Percentiles rank a stretch among this genome's conserved stretches.
Evolutionary conservation across 2,888 invertebrate genomes (phyloP).

Genomic region (Eremobia ochroleuca): DNA sequence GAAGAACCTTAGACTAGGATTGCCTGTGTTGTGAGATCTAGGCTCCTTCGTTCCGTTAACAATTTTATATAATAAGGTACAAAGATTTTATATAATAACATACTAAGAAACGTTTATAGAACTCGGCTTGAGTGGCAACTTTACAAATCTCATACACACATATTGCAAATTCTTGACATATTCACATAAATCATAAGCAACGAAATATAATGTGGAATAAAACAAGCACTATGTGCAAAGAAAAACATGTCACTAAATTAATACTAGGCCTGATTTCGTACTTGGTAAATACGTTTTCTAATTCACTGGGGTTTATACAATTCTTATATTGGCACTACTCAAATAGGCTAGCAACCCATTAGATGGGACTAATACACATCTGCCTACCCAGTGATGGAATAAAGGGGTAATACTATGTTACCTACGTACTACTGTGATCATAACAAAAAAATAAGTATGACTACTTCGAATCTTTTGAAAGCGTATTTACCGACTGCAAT

Average conservation of each 20-base stretch:
- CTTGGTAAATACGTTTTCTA: constrained; percentile 28
- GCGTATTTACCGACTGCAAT: constrained; percentile 26
- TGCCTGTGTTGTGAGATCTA: too few relatives aligned
- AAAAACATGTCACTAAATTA: constrained; percentile 36
- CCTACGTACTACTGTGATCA: neutral
- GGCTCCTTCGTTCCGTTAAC: too few relatives aligned
- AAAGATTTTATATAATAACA: neutral
- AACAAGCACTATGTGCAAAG: constrained; percentile 56
- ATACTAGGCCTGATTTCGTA: constrained; percentile 26
- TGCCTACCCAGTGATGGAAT: neutral
- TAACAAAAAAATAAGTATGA: neutral
- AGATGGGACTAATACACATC: neutral
- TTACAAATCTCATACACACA: constrained; percentile 10
- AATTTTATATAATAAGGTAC: neutral
- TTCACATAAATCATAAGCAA: constrained; percentile 35
- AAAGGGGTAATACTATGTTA: neutral
- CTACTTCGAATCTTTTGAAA: neutral
- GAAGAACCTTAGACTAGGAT: neutral
- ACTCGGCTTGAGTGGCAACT: neutral
- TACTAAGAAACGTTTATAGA: neutral
- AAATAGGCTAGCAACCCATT: neutral
- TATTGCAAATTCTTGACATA: constrained; percentile 18
- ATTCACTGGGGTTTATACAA: constrained; percentile 5
- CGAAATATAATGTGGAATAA: constrained; percentile 31
- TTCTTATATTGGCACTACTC: neutral